A percentile compares a stretch with the other conserved stretches of the same genome.
Evolutionary conservation across 2,113 vertebrate species (phyloP).

Genomic region (Callaeas wilsoni): DNA sequence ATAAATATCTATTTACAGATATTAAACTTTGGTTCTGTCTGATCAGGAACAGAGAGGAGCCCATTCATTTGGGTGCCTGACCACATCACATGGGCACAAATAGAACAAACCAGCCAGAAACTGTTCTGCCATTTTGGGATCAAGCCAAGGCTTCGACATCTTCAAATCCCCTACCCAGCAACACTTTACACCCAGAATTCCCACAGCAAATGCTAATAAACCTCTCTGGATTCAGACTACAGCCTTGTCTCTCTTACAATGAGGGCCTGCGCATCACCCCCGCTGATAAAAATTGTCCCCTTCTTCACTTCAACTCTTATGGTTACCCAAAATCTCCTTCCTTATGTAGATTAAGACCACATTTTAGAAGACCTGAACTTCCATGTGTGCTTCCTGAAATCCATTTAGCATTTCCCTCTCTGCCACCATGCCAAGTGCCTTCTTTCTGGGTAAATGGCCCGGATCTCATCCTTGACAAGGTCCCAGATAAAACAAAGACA

Average conservation of each 20-base stretch:
- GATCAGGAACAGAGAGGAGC: not conserved
- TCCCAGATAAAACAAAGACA: not conserved
- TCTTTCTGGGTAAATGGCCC: not conserved
- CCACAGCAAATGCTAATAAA: not conserved
- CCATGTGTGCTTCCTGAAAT: not conserved
- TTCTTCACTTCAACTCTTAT: not conserved
- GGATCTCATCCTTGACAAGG: not conserved
- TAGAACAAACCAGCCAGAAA: not conserved
- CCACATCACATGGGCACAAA: not conserved
- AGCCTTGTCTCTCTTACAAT: rapidly evolving
- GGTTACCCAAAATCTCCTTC: not conserved
- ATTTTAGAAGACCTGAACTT: not conserved
- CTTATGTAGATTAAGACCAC: not conserved
- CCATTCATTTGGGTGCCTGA: not conserved
- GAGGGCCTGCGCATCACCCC: not conserved
- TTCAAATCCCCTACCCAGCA: not conserved
- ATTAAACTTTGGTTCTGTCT: not conserved
- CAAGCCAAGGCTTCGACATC: not conserved
- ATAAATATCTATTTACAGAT: too few species aligned
- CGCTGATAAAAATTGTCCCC: not conserved
- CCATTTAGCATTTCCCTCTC: not conserved
- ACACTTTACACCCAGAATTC: not conserved
- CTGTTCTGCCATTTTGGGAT: not conserved
- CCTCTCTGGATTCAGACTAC: not conserved
- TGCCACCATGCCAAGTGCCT: not conserved